phyloP scores from a whole-genome alignment of 2,797 vertebrate species.

The Tiaroga cobitis region DNA sequence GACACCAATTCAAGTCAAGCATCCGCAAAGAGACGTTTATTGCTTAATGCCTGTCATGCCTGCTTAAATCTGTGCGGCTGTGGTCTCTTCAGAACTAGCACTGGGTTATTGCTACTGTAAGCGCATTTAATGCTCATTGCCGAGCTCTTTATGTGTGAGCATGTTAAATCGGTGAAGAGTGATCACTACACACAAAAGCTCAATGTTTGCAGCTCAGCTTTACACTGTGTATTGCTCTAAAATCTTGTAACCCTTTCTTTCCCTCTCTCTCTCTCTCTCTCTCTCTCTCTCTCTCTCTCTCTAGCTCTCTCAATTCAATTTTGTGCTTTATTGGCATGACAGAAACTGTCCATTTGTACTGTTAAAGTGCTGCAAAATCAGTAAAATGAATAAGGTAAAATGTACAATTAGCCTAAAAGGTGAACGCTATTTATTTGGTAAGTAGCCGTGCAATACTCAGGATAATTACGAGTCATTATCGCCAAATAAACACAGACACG shows the following conservation, averaged over 20 bases:
- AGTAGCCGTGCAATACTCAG: background rate
- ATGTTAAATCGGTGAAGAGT: slow-evolving; percentile 46
- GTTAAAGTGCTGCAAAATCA: slow-evolving; percentile 27
- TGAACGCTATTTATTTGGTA: background rate
- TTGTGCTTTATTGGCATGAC: slow-evolving; percentile 8
- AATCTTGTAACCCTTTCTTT: background rate
- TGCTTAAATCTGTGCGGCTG: slow-evolving; percentile 40
- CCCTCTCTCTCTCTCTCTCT: background rate
- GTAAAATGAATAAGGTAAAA: background rate
- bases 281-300: too few relatives aligned
- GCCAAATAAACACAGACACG: background rate
- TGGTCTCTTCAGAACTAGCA: slow-evolving; percentile 21
- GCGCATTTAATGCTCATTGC: slow-evolving; percentile 48
- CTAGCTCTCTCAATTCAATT: background rate
- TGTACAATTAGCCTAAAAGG: slow-evolving; percentile 35
- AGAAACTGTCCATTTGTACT: background rate
- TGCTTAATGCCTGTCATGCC: slow-evolving; percentile 53
- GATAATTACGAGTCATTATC: slow-evolving; percentile 15
- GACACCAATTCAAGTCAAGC: slow-evolving; percentile 55
- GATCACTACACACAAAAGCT: slow-evolving; percentile 26
- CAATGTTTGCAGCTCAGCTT: slow-evolving; percentile 14
- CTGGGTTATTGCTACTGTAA: slow-evolving; percentile 46
- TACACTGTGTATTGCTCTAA: slow-evolving; percentile 12
- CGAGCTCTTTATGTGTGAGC: slow-evolving; percentile 41
- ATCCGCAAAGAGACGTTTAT: slow-evolving; percentile 61